Base-by-base conservation (phyloP, 1,140 invertebrate genomes). In the Drosophila ohnishii region DNA sequence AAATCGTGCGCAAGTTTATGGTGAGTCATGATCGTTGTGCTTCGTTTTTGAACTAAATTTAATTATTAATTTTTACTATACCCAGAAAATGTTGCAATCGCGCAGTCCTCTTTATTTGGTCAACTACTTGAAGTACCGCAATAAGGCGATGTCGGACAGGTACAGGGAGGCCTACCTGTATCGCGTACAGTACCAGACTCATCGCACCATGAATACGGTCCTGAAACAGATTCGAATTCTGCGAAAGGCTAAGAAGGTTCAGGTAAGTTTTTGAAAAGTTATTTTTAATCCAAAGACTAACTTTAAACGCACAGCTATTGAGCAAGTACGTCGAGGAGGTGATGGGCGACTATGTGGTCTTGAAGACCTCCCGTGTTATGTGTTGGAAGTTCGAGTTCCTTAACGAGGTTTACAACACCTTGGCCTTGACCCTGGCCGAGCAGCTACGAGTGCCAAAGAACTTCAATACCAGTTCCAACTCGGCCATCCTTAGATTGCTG, bases 341-440 rank as follows among this genome's bases (percentile, higher is more conserved):
- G 0, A 91, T 91, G 90, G 89, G 90, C 9, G 78, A 88, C 32
- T 91, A 90, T 63, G 82, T 90, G 32, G 77, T 86, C 2, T 28
- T 77, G 1, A 91, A 91, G 34, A 88, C 80, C 11, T 55, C 78
- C 28, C 86, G 90, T 6, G 80, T 91, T 7, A 91, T 91, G 90
- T 91, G 90, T 47, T 90, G 90, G 86, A 90, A 90, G 59, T 91
- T 90, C 25, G 78, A 90, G 42, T 91, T 91, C 10, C 70, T 83
- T 8, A 90, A 88, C 37, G 90, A 91, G 42, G 81, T 91, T 0
- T 91, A 91, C 53, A 91, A 91, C 37, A 88, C 58, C 0, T 19
- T 91, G 16, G 90, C 71, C 0, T 39, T 91, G 57, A 77, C 90
- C 0, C 53, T 88, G 28, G 48, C 64, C 7, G 90, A 90, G 5